Evolutionary conservation across 2,888 invertebrate species (phyloP).

Genomic region (Loripinus fragilis): DNA sequence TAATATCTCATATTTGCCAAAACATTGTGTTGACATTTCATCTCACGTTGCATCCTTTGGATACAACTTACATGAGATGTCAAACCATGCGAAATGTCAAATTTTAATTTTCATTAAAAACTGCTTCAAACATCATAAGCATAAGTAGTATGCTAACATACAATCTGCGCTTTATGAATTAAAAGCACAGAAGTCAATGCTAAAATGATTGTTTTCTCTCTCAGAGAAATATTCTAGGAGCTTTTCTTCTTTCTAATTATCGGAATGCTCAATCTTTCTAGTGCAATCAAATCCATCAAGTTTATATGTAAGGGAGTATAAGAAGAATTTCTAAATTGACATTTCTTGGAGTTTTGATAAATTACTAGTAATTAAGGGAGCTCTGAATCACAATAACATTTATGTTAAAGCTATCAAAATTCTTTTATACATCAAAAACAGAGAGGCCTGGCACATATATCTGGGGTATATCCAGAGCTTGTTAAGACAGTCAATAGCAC

Average conservation of each 20-base stretch:
- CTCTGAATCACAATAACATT: conserved; percentile 20
- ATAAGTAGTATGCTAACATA: no score
- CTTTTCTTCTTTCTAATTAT: conserved; percentile 1
- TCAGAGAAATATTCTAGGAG: not conserved
- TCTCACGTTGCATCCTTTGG: no score
- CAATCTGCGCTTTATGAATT: no score
- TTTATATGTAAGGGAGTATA: conserved; percentile 8
- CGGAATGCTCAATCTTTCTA: conserved; percentile 5
- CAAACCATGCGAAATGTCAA: no score
- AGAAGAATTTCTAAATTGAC: conserved; percentile 21
- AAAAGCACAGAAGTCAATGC: not conserved
- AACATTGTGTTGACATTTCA: no score
- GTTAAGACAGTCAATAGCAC: no score
- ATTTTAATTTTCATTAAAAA: no score
- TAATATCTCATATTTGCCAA: no score
- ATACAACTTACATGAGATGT: no score
- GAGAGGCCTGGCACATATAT: conserved; percentile 8
- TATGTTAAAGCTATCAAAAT: conserved; percentile 22
- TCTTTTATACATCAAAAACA: conserved; percentile 22
- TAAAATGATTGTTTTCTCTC: conserved; percentile 9
- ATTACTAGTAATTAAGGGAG: conserved; percentile 20
- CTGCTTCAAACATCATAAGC: no score
- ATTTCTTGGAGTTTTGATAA: conserved; percentile 21
- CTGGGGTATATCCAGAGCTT: not conserved
- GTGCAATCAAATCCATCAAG: conserved; percentile 10